phyloP scores from a whole-genome alignment of 2,797 vertebrate species.

The Malacoraja senta region DNA sequence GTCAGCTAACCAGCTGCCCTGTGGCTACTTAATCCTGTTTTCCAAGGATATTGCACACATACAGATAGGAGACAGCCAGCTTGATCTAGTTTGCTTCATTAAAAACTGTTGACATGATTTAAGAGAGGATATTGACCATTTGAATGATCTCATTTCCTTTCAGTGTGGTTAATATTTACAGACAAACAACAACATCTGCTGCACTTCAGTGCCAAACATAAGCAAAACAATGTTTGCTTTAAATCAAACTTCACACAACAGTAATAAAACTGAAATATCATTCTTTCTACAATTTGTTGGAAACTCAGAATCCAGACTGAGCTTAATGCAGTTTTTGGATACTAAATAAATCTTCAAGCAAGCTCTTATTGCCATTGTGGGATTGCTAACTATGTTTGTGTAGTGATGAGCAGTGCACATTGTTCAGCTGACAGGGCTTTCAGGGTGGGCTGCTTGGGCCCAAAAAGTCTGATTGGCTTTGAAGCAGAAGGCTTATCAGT shows the following conservation, averaged over 20 bases:
- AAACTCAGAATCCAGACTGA: neutral
- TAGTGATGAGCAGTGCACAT: neutral
- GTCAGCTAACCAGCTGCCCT: neutral
- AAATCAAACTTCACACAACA: neutral
- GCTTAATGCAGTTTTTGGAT: neutral
- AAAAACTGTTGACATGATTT: neutral
- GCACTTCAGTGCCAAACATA: neutral
- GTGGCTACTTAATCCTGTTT: neutral
- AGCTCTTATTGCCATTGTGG: neutral
- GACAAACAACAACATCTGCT: neutral
- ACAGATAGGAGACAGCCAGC: neutral
- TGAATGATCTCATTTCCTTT: neutral
- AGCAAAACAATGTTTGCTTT: neutral
- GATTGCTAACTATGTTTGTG: neutral
- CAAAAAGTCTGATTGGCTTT: neutral
- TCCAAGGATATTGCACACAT: neutral
- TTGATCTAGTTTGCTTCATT: neutral
- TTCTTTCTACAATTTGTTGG: neutral
- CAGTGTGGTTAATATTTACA: neutral
- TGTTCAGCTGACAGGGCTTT: neutral
- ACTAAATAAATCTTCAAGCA: neutral
- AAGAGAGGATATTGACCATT: neutral
- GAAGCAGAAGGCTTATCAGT: neutral
- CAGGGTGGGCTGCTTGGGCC: neutral
- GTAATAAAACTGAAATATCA: constrained; percentile 9